Evolutionary conservation across 2,113 vertebrate species (phyloP).

Genomic region (Grallaria varia): DNA sequence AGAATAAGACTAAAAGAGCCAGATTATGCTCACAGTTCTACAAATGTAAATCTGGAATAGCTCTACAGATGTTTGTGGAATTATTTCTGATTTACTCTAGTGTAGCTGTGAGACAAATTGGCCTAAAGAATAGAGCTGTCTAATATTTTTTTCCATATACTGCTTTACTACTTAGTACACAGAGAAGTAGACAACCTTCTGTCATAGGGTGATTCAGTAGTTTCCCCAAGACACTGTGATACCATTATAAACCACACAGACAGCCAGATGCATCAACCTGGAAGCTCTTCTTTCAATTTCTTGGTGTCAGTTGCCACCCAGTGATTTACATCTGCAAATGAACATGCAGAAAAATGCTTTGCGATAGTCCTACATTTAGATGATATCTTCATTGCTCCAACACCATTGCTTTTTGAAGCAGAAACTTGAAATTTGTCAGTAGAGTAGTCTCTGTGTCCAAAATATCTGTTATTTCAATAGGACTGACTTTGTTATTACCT

Average conservation of each 20-base stretch:
- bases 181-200: not conserved
- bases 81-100: constrained; percentile 24
- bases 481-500: not conserved
- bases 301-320: not conserved
- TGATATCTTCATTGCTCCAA: not conserved
- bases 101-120: constrained; percentile 1
- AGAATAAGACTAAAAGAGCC: not conserved
- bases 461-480: not conserved
- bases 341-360: not conserved
- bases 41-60: not conserved
- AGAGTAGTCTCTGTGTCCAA: not conserved
- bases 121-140: constrained; percentile 16
- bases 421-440: not conserved
- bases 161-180: not conserved
- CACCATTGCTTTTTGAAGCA: not conserved
- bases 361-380: not conserved
- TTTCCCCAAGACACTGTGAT: not conserved
- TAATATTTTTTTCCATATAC: not conserved
- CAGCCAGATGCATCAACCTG: not conserved
- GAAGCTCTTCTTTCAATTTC: not conserved
- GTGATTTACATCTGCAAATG: not conserved
- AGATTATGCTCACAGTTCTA: not conserved
- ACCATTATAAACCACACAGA: not conserved
- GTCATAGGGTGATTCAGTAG: constrained; percentile 10
- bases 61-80: constrained; percentile 5